phyloP scores from a whole-genome alignment of 2,888 invertebrate species.

The Cephus rjabovi region DNA sequence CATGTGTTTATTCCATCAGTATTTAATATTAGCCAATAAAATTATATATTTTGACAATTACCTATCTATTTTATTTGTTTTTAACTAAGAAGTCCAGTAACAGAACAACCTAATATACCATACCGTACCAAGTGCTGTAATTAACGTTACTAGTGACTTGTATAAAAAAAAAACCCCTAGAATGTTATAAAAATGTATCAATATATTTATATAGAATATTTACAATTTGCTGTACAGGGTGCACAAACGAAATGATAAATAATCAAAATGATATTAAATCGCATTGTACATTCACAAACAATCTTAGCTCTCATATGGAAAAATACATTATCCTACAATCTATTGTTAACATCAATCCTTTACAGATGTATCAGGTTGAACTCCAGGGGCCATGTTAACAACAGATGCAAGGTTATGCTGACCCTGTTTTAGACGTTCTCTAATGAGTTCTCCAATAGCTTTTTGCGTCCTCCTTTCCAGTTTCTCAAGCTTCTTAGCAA shows the following conservation, averaged over 20 bases:
- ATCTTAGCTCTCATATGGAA: not conserved
- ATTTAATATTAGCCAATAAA: not conserved
- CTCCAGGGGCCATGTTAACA: constrained; percentile 72
- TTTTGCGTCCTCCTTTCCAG: constrained; percentile 92
- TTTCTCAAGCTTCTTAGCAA: constrained; percentile 91
- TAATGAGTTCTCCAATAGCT: constrained; percentile 95
- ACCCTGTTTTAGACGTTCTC: constrained; percentile 81
- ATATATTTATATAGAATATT: not conserved
- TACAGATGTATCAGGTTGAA: constrained; percentile 15
- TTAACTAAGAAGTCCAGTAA: not conserved
- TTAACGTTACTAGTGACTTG: not conserved
- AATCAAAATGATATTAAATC: not conserved
- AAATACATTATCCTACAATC: not conserved
- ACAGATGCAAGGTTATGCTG: constrained; percentile 77
- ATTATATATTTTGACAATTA: not conserved
- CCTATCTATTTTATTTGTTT: not conserved
- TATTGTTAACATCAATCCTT: not conserved
- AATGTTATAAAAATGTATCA: not conserved
- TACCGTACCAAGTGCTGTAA: too few relatives aligned
- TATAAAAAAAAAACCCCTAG: not conserved
- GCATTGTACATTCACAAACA: not conserved
- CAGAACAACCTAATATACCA: too few relatives aligned
- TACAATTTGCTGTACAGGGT: not conserved
- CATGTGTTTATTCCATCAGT: not conserved
- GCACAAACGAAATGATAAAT: not conserved